These are phyloP conservation scores for Rhadinocentrus ornatus DNA, from an alignment of 2,797 vertebrate genomes.

Conservation along the genomic window DNA sequence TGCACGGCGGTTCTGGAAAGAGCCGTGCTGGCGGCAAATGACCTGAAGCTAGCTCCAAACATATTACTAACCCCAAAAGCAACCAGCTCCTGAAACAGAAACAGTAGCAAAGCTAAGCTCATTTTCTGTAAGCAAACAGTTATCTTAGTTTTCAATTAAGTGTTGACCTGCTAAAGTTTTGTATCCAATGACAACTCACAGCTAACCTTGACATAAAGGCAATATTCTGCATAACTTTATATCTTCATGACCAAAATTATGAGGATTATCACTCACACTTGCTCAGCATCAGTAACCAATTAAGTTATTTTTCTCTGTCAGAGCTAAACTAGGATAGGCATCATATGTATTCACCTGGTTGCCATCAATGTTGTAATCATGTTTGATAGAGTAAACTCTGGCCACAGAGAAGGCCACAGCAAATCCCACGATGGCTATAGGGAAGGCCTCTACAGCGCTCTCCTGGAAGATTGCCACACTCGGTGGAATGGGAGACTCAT, in stretches of 20 bases:
- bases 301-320: not conserved
- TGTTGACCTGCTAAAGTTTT: not conserved
- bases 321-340: not conserved
- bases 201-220: not conserved
- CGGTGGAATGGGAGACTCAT: constrained; percentile 83
- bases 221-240: not conserved
- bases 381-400: constrained; percentile 92
- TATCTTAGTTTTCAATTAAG: not conserved
- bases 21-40: constrained; percentile 90
- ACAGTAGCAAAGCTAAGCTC: not conserved
- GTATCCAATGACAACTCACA: not conserved
- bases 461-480: constrained; percentile 74
- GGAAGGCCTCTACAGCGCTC: constrained; percentile 84
- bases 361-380: constrained; percentile 90
- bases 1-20: constrained; percentile 92
- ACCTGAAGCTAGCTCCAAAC: constrained; percentile 87
- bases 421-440: constrained; percentile 90
- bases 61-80: constrained; percentile 93
- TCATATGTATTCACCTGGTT: constrained; percentile 85
- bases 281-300: constrained; percentile 28
- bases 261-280: not conserved
- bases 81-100: constrained; percentile 87
- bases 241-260: constrained; percentile 7
- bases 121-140: not conserved
- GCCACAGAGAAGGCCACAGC: constrained; percentile 92